Percentiles rank a stretch among this genome's conserved stretches.
Conservation (phyloP, 2,888 invertebrate species). For the Nineta flava region DNA sequence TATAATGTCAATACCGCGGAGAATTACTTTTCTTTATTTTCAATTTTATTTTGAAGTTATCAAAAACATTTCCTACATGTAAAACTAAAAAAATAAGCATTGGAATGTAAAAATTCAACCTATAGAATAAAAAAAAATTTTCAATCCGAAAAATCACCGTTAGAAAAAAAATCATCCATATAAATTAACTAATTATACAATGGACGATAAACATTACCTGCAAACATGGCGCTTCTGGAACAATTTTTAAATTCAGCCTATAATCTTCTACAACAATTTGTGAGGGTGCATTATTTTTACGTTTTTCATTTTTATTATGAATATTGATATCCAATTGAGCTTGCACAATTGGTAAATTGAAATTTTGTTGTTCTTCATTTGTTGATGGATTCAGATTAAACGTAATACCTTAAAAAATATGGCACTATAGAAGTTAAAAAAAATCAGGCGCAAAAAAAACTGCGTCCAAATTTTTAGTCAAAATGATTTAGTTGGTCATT, state of each 20-base stretch:
- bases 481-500: too few species aligned
- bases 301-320: constrained; percentile 37
- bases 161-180: constrained; percentile 3
- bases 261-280: constrained; percentile 40
- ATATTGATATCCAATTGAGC: constrained; percentile 36
- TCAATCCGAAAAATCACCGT: constrained; percentile 2
- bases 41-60: too few species aligned
- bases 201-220: constrained; percentile 39
- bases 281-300: constrained; percentile 8
- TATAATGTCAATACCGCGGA: too few species aligned
- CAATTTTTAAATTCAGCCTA: constrained; percentile 56
- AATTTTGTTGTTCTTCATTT: neutral
- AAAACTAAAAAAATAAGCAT: too few species aligned
- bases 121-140: constrained; percentile 4
- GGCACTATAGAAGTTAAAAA: neutral
- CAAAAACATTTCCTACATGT: too few species aligned
- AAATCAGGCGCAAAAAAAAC: neutral
- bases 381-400: neutral
- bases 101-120: too few species aligned
- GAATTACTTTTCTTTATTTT: too few species aligned
- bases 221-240: constrained; percentile 66
- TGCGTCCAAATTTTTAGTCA: too few species aligned
- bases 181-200: neutral
- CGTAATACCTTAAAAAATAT: neutral
- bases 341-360: constrained; percentile 34